These are phyloP conservation scores for Acleris laterana DNA, from an alignment of 2,888 invertebrate species.

Conservation along the genomic window DNA sequence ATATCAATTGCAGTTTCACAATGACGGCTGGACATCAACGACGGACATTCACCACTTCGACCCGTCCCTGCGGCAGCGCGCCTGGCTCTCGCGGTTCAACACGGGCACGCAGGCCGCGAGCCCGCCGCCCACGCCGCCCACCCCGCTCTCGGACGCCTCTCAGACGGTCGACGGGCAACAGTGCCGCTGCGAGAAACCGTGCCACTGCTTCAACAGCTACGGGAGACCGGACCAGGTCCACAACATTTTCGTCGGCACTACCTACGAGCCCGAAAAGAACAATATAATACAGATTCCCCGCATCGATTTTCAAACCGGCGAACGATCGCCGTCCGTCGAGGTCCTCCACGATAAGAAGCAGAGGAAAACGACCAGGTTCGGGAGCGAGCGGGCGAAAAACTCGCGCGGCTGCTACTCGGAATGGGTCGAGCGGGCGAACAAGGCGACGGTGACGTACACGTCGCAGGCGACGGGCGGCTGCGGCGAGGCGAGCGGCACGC, in stretches of 20 bases:
- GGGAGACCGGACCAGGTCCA: not conserved
- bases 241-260: not conserved
- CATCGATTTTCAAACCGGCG: not conserved
- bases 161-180: no score
- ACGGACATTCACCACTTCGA: constrained; percentile 72
- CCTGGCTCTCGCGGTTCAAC: constrained; percentile 40
- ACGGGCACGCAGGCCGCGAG: constrained; percentile 46
- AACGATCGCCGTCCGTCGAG: not conserved
- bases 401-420: constrained; percentile 39
- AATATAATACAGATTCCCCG: not conserved
- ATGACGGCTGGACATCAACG: constrained; percentile 70
- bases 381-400: constrained; percentile 36
- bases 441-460: constrained; percentile 52
- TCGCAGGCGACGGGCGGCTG: constrained; percentile 48
- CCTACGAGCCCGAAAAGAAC: not conserved
- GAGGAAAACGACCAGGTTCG: constrained; percentile 16
- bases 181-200: constrained; percentile 39
- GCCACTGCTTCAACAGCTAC: constrained; percentile 42
- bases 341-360: constrained; percentile 12
- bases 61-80: constrained; percentile 50
- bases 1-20: constrained; percentile 71
- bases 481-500: constrained; percentile 21
- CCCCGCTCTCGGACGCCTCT: no score
- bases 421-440: constrained; percentile 44
- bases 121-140: constrained; percentile 3